Evolutionary conservation across 2,797 vertebrate species (phyloP), one percentile per base, ranked within the genome.

Genomic region (Limnodromus scolopaceus): DNA sequence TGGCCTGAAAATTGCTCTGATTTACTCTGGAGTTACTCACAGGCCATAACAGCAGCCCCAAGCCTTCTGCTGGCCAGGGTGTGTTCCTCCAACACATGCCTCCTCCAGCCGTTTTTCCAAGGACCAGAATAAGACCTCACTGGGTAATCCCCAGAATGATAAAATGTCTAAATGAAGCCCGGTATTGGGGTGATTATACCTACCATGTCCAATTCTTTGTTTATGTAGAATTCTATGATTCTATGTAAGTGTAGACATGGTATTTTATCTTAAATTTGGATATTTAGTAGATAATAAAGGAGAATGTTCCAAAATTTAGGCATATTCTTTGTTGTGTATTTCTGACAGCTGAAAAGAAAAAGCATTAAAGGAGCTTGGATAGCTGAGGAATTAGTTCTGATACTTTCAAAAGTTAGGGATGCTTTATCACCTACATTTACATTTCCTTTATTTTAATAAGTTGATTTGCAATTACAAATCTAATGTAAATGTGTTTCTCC

Each of bases 71-170:
- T 76, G 46, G 51, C 64, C 23, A 2, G 6, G 45, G 57, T 1
- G 0, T 30, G 43, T 34, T 65, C 16, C 17, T 76, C 30, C 49
- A 43, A 12, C 65, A 16, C 32, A 5, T 2, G 3, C 36, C 32
- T 78, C 38, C 84, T 63, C 46, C 49, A 28, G 25, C 36, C 34
- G 1, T 41, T 61, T 71, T 66, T 69, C 18, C 80, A 27, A 22
- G 49, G 38, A 32, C 4, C 53, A 74, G 23, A 34, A 3, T 16
- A 36, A 53, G 25, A n/a, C 11, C 24, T 89, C 1, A 0, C 22
- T 34, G 46, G 13, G 8, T 78, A 34, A 54, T 43, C 24, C 54
- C 70, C 32, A 12, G 32, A 34, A 63, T 53, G 55, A 22, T 0
- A 32, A 64, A 63, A 24, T 27, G 9, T 22, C 41, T 27, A 13